Evolutionary conservation across 2,797 vertebrate species (phyloP).

Genomic region (Sebastes paucispinis): DNA sequence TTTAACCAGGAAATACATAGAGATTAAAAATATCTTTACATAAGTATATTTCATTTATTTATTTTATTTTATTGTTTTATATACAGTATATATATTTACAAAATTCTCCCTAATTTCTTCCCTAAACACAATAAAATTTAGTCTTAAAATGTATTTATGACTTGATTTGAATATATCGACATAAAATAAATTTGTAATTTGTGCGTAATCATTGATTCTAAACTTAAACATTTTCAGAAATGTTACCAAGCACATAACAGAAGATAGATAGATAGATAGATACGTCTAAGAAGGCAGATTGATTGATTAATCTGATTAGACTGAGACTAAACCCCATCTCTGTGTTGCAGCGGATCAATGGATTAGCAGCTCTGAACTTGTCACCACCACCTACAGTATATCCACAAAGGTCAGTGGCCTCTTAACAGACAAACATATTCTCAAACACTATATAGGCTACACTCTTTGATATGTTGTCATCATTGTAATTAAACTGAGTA

Average conservation of each 20-base stretch:
- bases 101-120: too few species aligned
- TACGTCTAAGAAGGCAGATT: not conserved
- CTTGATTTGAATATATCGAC: not conserved
- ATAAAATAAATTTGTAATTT: not conserved
- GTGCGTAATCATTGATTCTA: not conserved
- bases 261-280: not conserved
- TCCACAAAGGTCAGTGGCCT: conserved; percentile 7
- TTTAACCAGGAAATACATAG: too few species aligned
- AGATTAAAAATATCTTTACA: too few species aligned
- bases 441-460: not conserved
- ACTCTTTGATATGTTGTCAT: not conserved
- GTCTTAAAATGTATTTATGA: not conserved
- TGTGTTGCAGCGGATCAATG: not conserved
- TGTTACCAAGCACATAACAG: not conserved
- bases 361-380: conserved; percentile 10
- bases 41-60: too few species aligned
- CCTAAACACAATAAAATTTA: not conserved
- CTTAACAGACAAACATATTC: not conserved
- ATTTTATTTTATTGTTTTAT: not conserved
- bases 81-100: too few species aligned
- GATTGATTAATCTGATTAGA: conserved; percentile 29
- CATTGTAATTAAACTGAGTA: conserved; percentile 5
- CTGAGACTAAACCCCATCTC: conserved; percentile 31
- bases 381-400: not conserved
- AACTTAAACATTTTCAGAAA: not conserved